Percentiles rank a stretch among this genome's conserved stretches.
phyloP scores from a whole-genome alignment of 2,888 invertebrate species.

The Oithona nana region DNA sequence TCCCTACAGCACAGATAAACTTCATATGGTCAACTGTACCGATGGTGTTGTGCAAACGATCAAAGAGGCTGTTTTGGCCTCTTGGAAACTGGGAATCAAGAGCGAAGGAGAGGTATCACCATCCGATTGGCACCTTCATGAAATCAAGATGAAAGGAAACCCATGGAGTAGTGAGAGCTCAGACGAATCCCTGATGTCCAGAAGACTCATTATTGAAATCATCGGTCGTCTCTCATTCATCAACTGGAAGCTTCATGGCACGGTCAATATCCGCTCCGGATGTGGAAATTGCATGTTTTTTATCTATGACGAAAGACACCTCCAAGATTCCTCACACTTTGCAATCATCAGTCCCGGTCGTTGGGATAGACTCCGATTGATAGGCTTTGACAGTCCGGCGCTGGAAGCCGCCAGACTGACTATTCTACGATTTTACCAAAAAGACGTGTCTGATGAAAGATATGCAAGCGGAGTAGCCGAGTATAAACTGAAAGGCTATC shows the following conservation, averaged over 20 bases:
- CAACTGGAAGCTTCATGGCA: background rate
- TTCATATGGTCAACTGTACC: background rate
- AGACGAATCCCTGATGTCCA: background rate
- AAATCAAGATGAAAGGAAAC: background rate
- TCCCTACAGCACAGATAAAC: background rate
- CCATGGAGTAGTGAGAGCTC: background rate
- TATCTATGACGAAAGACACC: background rate
- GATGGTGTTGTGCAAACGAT: background rate
- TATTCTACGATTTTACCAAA: background rate
- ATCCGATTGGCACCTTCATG: background rate
- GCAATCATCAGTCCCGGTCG: background rate
- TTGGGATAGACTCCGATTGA: background rate
- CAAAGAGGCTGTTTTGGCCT: background rate
- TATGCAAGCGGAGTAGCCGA: background rate
- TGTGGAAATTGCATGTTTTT: background rate
- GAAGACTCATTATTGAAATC: background rate
- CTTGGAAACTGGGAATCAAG: background rate
- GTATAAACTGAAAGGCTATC: background rate
- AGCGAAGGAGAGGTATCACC: background rate
- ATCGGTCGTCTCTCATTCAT: background rate
- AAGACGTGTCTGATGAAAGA: background rate
- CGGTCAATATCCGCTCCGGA: background rate
- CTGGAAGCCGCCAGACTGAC: background rate
- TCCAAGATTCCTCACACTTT: background rate
- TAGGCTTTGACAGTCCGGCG: background rate